Base-by-base conservation (phyloP, 2,797 vertebrate species). In the Periophthalmus magnuspinnatus region DNA sequence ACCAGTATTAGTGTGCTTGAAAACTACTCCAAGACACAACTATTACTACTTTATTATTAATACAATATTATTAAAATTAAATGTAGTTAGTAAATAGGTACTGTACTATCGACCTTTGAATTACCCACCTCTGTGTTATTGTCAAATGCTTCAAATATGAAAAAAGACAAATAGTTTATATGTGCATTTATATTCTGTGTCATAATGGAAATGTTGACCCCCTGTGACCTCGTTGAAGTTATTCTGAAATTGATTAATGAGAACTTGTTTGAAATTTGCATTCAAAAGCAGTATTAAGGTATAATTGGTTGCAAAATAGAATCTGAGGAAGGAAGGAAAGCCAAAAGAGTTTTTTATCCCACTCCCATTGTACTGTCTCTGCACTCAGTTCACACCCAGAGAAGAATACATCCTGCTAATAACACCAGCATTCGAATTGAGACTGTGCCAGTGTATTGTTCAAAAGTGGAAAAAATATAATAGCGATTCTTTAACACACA, bases 111-210 rank as follows among this genome's bases (percentile, higher is more conserved):
- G n/a, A n/a, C n/a, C n/a, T n/a, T n/a, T n/a, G n/a, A n/a, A n/a
- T 6, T 52, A 8, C n/a, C 2, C 2, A 10, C n/a, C 19, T 21
- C 52, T 54, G 28, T n/a, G n/a, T n/a, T n/a, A n/a, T n/a, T n/a
- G n/a, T n/a, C 38, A 34, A 59, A 58, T 11, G 47, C 38, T 67
- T 60, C 47, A 75, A 82, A 67, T 73, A 36, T 2, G 67, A 24
- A 78, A 81, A 84, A 50, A 68, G 80, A 76, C 72, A 71, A 73
- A 79, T 74, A 2, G 76, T 64, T 71, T 41, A 65, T 48, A 68
- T 79, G 64, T 70, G 62, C 84, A 88, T 88, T 90, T 82, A 85
- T 75, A 92, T 92, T 90, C 91, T 77, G 38, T 34, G 57, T 79
- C 78, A 84, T 81, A 86, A 76, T 59, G 33, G 61, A 65, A 69